Conservation (phyloP, 2,113 vertebrate genomes). For the Atractosteus spatula region DNA sequence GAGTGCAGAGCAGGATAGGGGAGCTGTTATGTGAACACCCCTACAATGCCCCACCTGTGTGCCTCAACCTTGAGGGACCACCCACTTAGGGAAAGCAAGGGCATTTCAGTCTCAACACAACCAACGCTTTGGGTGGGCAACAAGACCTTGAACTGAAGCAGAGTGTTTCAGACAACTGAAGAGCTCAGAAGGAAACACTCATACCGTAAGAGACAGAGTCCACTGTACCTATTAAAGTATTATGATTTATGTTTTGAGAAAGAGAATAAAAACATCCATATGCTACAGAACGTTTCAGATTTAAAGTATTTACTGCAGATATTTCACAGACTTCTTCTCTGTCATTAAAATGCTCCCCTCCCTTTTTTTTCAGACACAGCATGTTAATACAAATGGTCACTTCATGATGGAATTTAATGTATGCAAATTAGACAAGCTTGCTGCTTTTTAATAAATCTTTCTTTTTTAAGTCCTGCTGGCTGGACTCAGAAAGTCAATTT, state of each 20-base stretch:
- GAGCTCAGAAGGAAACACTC: conserved; percentile 53
- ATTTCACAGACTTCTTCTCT: too few species aligned
- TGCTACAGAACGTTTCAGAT: too few species aligned
- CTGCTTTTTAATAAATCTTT: too few species aligned
- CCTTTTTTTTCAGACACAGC: too few species aligned
- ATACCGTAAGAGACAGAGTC: conserved; percentile 17
- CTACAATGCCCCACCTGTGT: conserved; percentile 75
- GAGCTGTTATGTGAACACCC: conserved; percentile 69
- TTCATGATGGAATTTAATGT: too few species aligned
- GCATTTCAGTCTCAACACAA: conserved; percentile 69
- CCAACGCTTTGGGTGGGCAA: conserved; percentile 74
- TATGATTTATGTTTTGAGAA: too few species aligned
- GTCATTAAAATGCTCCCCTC: too few species aligned
- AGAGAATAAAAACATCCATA: background rate
- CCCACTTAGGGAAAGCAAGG: conserved; percentile 69
- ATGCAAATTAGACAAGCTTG: too few species aligned
- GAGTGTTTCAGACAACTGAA: conserved; percentile 67
- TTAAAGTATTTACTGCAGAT: too few species aligned
- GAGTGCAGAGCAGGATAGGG: conserved; percentile 24
- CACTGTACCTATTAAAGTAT: background rate
- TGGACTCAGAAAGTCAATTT: too few species aligned
- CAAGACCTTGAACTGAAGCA: conserved; percentile 64
- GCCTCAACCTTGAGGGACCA: conserved; percentile 71
- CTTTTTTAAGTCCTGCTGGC: too few species aligned
- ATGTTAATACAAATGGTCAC: too few species aligned